These are phyloP conservation scores for Castor canadensis DNA, from an alignment of 2,113 vertebrate genomes.

Conservation along the genomic window DNA sequence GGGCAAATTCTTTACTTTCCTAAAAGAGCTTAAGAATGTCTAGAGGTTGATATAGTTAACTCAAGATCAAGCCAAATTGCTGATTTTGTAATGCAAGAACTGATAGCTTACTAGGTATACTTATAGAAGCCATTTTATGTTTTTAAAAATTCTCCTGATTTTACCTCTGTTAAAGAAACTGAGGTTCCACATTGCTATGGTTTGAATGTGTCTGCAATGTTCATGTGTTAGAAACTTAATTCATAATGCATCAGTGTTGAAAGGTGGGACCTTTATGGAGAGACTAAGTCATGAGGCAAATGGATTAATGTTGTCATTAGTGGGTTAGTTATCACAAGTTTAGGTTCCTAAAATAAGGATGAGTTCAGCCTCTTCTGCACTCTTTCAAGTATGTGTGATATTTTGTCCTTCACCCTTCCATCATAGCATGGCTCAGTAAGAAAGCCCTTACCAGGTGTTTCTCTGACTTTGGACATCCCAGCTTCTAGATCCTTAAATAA, in stretches of 20 bases:
- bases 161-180: background rate
- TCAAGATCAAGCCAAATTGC: background rate
- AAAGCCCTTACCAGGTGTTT: too few species aligned
- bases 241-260: too few species aligned
- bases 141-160: background rate
- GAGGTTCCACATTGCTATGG: background rate
- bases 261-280: too few species aligned
- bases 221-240: too few species aligned
- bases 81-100: too few species aligned
- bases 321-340: too few species aligned
- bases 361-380: background rate
- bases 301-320: too few species aligned
- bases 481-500: background rate
- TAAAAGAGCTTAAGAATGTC: background rate
- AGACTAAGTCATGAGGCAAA: too few species aligned
- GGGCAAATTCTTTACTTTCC: background rate
- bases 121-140: background rate
- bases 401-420: too few species aligned
- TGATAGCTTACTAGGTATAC: background rate
- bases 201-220: background rate
- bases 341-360: too few species aligned
- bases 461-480: too few species aligned
- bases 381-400: background rate
- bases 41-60: background rate
- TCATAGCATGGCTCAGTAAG: rapidly evolving